These are phyloP conservation scores for Dysmachus trigonus DNA, from an alignment of 2,888 invertebrate genomes.

Conservation along the genomic window DNA sequence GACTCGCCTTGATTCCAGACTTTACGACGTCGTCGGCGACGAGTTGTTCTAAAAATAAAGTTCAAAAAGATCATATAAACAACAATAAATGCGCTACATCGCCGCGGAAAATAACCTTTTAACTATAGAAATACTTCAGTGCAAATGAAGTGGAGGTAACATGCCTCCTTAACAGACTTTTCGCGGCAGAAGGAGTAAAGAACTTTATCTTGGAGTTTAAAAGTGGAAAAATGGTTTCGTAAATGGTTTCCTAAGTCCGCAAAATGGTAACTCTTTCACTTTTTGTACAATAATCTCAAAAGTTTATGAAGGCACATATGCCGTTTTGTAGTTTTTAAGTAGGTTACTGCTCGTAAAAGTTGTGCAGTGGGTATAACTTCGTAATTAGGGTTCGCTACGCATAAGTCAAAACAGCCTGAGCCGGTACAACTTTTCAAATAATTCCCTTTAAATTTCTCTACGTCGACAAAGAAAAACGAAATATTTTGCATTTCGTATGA, in stretches of 20 bases:
- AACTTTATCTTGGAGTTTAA: not conserved
- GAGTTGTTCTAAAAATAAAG: not conserved
- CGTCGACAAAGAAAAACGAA: not conserved
- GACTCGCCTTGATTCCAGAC: not conserved
- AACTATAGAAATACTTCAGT: conserved; percentile 15
- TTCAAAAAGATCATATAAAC: conserved; percentile 7
- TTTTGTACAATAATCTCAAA: not conserved
- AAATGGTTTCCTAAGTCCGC: not conserved
- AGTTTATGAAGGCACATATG: not conserved
- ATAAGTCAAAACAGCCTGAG: not conserved
- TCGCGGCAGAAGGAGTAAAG: not conserved
- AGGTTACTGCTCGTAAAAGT: not conserved
- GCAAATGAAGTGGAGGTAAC: conserved; percentile 18
- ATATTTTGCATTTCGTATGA: not conserved
- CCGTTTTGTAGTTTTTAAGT: not conserved
- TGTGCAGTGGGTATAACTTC: not conserved
- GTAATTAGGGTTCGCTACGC: not conserved
- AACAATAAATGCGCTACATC: not conserved
- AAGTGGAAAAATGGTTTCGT: not conserved
- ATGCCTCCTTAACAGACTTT: not conserved
- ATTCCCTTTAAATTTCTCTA: not conserved
- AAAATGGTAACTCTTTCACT: not conserved
- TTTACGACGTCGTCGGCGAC: not conserved
- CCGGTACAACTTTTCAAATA: not conserved
- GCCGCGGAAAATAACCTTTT: conserved; percentile 4